phyloP scores from a whole-genome alignment of 2,888 invertebrate genomes.

The Isotomurus palustris region DNA sequence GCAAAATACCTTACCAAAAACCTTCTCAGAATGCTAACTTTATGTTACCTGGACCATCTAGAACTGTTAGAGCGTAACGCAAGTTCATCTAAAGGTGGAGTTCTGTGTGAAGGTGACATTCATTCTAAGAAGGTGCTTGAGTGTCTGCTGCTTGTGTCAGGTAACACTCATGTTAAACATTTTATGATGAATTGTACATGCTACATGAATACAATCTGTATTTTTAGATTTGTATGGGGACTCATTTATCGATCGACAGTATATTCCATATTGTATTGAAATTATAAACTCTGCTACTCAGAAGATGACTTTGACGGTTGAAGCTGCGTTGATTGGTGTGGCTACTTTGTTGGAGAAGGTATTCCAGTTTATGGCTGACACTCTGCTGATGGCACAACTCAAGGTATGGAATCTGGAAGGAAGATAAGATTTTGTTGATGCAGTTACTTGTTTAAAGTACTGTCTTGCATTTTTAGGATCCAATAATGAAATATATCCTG shows the following conservation, averaged over 20 bases:
- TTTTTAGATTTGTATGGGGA: constrained; percentile 44
- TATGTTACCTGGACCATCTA: constrained; percentile 79
- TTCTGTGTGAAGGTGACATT: constrained; percentile 64
- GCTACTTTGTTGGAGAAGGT: constrained; percentile 36
- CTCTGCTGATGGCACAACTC: constrained; percentile 37
- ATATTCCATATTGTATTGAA: constrained; percentile 42
- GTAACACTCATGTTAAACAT: too few relatives aligned
- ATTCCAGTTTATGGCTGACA: constrained; percentile 38
- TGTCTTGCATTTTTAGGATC: constrained; percentile 64
- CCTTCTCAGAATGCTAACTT: constrained; percentile 83
- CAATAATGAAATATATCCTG: constrained; percentile 74
- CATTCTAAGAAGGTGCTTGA: constrained; percentile 83
- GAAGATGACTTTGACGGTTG: constrained; percentile 36
- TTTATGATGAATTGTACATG: background rate
- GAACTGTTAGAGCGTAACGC: constrained; percentile 69
- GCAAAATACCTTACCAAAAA: constrained; percentile 86
- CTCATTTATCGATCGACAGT: constrained; percentile 43
- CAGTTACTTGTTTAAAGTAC: background rate
- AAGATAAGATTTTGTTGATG: constrained; percentile 5
- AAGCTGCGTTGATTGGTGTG: constrained; percentile 41
- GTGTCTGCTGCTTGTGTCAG: constrained; percentile 81
- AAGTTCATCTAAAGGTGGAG: constrained; percentile 48
- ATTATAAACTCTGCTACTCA: constrained; percentile 38
- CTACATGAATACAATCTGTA: background rate
- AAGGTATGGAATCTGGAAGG: constrained; percentile 17